Evolutionary conservation across 2,113 vertebrate genomes (phyloP).

Genomic region (Misgurnus mizolepis): DNA sequence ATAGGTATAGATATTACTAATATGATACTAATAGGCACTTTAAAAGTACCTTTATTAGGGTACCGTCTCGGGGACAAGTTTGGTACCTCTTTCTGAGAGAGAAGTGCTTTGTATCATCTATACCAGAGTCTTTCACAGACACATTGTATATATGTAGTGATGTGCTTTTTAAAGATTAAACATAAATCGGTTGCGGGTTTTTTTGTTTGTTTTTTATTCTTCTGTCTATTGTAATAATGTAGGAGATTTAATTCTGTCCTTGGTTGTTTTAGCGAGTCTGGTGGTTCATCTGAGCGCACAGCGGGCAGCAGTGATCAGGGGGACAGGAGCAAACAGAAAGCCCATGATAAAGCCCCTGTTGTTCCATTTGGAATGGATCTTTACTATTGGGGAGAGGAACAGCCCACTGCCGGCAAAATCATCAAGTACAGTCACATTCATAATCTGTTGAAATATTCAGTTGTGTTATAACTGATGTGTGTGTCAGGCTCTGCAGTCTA

Average conservation of each 20-base stretch:
- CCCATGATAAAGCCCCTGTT: conserved; percentile 72
- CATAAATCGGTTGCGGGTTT: no score
- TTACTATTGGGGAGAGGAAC: conserved; percentile 90
- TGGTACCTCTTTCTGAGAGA: no score
- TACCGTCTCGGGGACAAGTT: no score
- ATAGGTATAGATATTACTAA: no score
- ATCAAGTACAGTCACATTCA: conserved; percentile 75
- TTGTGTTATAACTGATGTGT: not conserved
- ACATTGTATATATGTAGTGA: no score
- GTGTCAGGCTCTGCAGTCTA: not conserved
- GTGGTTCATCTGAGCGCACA: conserved; percentile 28
- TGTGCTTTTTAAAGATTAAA: no score
- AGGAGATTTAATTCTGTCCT: not conserved
- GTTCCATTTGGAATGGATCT: conserved; percentile 90
- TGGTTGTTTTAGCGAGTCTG: conserved; percentile 31
- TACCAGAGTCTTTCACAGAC: no score
- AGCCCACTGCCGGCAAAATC: conserved; percentile 80
- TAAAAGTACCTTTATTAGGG: no score
- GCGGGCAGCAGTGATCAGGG: conserved; percentile 54
- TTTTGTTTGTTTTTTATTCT: not conserved
- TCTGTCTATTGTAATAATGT: no score
- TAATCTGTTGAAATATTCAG: not conserved
- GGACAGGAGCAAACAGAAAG: conserved; percentile 56
- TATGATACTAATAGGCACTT: no score
- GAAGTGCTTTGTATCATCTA: no score